These are phyloP conservation scores for Poliocrania exsul DNA, from an alignment of 2,797 vertebrate species.

Conservation along the genomic window DNA sequence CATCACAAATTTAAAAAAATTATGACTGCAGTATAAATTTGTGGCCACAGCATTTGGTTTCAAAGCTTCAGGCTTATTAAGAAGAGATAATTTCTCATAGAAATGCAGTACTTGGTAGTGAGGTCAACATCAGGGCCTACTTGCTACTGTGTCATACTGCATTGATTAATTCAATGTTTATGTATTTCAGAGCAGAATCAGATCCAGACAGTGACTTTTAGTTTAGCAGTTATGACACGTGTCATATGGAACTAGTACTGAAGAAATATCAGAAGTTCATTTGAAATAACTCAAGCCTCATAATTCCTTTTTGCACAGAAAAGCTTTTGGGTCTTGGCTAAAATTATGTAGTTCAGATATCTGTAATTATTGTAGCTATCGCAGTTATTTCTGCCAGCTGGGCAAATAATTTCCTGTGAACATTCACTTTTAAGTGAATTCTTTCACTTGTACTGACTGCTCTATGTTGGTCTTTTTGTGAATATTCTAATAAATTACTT, in stretches of 20 bases:
- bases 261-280: neutral
- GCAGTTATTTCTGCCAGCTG: neutral
- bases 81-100: neutral
- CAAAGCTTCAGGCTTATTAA: neutral
- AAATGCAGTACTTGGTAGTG: neutral
- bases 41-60: neutral
- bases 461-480: neutral
- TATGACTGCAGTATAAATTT: neutral
- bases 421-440: neutral
- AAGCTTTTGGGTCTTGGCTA: neutral
- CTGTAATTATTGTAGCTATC: neutral
- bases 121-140: neutral
- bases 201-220: neutral
- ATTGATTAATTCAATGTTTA: neutral
- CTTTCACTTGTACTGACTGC: neutral
- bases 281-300: neutral
- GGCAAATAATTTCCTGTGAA: constrained; percentile 18
- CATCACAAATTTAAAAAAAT: neutral
- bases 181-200: neutral
- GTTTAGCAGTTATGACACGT: neutral
- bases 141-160: neutral
- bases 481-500: neutral
- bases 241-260: neutral
- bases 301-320: neutral
- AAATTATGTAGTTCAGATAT: neutral